Evolutionary conservation across 2,888 invertebrate species (phyloP), one percentile per base, ranked within the genome.

Genomic region (Sepioteuthis lessoniana): DNA sequence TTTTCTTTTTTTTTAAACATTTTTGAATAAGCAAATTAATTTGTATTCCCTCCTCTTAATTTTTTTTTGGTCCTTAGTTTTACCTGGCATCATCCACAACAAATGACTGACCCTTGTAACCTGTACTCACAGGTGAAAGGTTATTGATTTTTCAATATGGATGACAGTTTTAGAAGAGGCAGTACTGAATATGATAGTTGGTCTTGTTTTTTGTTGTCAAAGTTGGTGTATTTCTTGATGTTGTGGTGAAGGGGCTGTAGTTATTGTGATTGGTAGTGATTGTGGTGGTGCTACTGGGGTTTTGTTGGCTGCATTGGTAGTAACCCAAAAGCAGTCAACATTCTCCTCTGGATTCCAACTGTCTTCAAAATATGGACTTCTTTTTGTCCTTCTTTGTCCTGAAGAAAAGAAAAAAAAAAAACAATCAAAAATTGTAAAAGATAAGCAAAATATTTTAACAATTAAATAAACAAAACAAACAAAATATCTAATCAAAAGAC

Each of bases 311-410:
- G 35, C 35, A 35, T 16, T 76, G 76, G 76, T 76, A n/a, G n/a
- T 76, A 3, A 76, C 76, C 13, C 16, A n/a, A 35, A n/a, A n/a
- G 76, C 76, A 76, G 76, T n/a, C 76, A 76, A 76, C 35, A 76
- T 76, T 76, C 35, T 76, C 76, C 76, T 76, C 76, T n/a, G 16
- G 76, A 76, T 76, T 35, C n/a, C n/a, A 35, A 76, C 76, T 76
- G 76, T 92, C 47, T 92, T 93, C 60, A 93, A 60, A 93, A 93
- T 60, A 93, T 50, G 38, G 93, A 93, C 60, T 93, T 93, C 93
- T 93, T 93, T 37, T 93, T 93, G 50, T 93, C 93, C 50, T 93
- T 93, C 93, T 93, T 93, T 2, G 60, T 35, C 37, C 93, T 93
- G 93, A 25, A 46, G 50, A n/a, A 93, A 50, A 93, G 55, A 4